Base-by-base conservation (phyloP, 2,888 invertebrate species). In the Asteroscopus sphinx region DNA sequence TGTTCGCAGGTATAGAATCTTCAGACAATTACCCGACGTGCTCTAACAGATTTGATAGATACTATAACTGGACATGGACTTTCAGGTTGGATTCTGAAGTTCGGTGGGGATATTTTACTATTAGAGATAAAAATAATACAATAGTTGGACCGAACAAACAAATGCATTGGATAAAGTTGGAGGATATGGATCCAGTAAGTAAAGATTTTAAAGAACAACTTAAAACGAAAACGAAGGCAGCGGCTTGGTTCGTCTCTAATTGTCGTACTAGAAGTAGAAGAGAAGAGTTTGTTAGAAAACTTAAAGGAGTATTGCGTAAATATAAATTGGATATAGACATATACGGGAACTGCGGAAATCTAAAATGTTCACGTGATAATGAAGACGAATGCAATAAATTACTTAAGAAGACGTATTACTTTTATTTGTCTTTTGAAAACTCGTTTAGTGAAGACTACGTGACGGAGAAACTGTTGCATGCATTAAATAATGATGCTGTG, bases 401-500 rank as follows among this genome's bases (percentile, higher is more conserved):
- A 45, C 62, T 91, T 45, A 57, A 73, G 48, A 30, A 42, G 2
- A 47, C 59, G 4, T 83, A 81, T 63, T 89, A 85, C 52, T 90
- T 90, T 73, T 90, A 91, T 77, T 79, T 90, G 37, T 80, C 90
- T 12, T 89, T 90, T 55, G 91, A 91, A 72, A 91, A 90, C 65
- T 79, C 88, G 2, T 81, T 89, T 21, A 81, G 82, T 63, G 84
- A 88, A 55, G 89, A 90, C 63, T 90, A 89, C 44, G 80, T 77
- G 1, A 90, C 90, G 9, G 89, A 88, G 65, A 89, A 89, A 59
- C 58, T 88, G 28, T 37, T 87, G 40, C 75, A 63, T 58, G 87
- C 89, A 1, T 77, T 86, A 53, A 75, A 87, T 28, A 77, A 90
- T 83, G 92, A 95, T 73, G 93, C 96, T 9, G 86, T 96, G 4